Conservation (phyloP, 2,888 invertebrate species). For the Nomada lathburiana region DNA sequence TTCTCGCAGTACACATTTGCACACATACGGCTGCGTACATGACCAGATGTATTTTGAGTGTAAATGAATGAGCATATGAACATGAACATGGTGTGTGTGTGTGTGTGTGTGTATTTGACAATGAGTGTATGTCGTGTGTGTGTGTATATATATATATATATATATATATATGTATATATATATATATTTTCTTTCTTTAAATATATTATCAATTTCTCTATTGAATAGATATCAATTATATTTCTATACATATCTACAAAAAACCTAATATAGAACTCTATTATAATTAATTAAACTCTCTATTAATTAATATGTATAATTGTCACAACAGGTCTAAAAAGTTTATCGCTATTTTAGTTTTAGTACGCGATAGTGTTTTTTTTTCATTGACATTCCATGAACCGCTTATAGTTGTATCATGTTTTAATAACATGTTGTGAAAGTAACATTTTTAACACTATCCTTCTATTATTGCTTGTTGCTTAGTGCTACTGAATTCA, state of each 20-base stretch:
- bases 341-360: constrained; percentile 71
- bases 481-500: constrained; percentile 80
- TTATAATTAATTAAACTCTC: constrained; percentile 83
- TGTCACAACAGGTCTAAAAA: constrained; percentile 80
- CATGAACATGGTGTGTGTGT: constrained; percentile 35
- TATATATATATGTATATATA: constrained; percentile 53
- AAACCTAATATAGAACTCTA: constrained; percentile 82
- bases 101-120: constrained; percentile 36
- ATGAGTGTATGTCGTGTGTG: constrained; percentile 30
- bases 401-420: constrained; percentile 54
- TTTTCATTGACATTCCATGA: constrained; percentile 65
- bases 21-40: constrained; percentile 60
- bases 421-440: constrained; percentile 60
- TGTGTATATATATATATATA: constrained; percentile 37
- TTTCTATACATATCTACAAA: constrained; percentile 84
- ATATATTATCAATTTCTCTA: constrained; percentile 81
- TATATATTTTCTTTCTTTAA: constrained; percentile 64
- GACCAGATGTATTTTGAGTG: constrained; percentile 55
- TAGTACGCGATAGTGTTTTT: constrained; percentile 66
- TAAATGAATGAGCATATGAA: constrained; percentile 50
- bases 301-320: constrained; percentile 82
- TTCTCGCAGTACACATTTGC: constrained; percentile 50
- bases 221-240: constrained; percentile 80
- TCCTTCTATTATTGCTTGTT: constrained; percentile 82
- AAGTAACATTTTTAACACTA: constrained; percentile 66